Evolutionary conservation across 1,140 invertebrate species (phyloP).

Genomic region (Drosophila azteca): DNA sequence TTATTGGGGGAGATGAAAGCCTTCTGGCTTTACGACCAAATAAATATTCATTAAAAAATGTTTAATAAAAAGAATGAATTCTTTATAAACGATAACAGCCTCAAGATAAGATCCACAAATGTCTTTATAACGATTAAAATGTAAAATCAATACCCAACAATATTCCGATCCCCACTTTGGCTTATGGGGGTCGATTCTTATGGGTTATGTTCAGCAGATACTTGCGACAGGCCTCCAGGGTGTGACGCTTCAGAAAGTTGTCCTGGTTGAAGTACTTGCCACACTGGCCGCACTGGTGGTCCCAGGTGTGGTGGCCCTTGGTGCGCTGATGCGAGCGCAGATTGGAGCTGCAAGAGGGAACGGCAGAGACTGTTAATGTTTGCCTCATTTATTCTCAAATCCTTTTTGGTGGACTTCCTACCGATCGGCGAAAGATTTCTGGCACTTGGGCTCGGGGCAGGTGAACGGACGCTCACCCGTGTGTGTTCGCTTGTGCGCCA

Average conservation of each 20-base stretch:
- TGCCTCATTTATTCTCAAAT: not conserved
- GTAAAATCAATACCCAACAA: too few relatives aligned
- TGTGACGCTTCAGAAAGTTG: constrained; percentile 89
- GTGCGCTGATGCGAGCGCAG: constrained; percentile 89
- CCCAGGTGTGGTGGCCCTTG: constrained; percentile 88
- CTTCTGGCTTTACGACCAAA: too few relatives aligned
- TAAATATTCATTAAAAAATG: too few relatives aligned
- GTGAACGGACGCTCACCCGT: constrained; percentile 89
- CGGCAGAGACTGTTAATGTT: constrained; percentile 14
- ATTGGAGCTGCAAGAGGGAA: constrained; percentile 85
- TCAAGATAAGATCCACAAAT: too few relatives aligned
- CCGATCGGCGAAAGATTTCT: constrained; percentile 90
- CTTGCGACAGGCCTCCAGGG: constrained; percentile 88
- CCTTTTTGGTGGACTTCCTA: constrained; percentile 60
- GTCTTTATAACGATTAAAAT: too few relatives aligned
- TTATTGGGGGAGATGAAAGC: too few relatives aligned
- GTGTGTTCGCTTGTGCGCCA: constrained; percentile 88
- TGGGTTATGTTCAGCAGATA: constrained; percentile 69
- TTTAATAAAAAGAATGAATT: too few relatives aligned
- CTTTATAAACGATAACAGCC: too few relatives aligned
- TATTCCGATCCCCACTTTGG: too few relatives aligned
- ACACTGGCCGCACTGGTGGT: constrained; percentile 87
- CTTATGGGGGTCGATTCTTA: constrained; percentile 17
- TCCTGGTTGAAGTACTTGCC: constrained; percentile 90
- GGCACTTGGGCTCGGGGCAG: constrained; percentile 86